phyloP scores from a whole-genome alignment of 2,113 vertebrate species.

The Eira barbara region DNA sequence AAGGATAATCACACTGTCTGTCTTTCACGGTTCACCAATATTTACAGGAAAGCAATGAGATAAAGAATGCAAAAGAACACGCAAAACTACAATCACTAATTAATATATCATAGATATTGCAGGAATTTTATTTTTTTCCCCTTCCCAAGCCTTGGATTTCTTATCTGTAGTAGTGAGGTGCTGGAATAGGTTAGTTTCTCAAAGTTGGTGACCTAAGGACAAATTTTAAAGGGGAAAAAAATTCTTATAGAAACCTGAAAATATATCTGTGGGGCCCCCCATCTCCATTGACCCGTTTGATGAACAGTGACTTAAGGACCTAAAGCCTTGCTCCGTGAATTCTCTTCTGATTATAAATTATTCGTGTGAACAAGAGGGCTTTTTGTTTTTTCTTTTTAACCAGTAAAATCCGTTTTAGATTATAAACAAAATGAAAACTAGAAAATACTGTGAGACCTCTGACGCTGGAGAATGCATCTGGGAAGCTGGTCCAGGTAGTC shows the following conservation, averaged over 20 bases:
- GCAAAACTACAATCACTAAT: neutral
- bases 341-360: neutral
- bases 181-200: neutral
- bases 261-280: neutral
- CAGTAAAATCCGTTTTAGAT: neutral
- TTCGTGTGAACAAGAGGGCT: neutral
- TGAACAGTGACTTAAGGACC: neutral
- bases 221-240: neutral
- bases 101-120: neutral
- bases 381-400: neutral
- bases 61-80: neutral
- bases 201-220: neutral
- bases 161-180: neutral
- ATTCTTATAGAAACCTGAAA: neutral
- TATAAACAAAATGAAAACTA: slow-evolving; percentile 45
- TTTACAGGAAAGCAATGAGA: neutral
- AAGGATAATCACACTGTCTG: neutral
- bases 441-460: neutral
- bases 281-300: neutral
- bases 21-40: neutral
- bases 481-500: neutral
- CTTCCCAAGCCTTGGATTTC: neutral
- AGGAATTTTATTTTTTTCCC: neutral
- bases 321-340: neutral
- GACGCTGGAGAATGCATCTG: neutral